These are phyloP conservation scores for Poeciliopsis retropinna DNA, from an alignment of 2,113 vertebrate genomes.

Conservation along the genomic window DNA sequence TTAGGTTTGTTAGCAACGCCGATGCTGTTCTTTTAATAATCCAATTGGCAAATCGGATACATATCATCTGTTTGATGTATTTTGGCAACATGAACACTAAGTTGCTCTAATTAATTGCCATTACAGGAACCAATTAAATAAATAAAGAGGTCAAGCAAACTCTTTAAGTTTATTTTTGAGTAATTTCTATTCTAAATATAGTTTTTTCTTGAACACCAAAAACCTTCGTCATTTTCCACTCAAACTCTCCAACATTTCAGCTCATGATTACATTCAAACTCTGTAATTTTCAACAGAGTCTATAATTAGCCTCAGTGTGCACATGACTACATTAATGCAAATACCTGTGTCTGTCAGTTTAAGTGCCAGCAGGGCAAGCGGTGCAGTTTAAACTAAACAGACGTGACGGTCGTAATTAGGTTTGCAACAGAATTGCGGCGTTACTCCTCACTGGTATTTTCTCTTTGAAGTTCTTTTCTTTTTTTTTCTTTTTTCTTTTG, in stretches of 20 bases:
- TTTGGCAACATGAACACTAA: background rate
- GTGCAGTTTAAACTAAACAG: conserved; percentile 46
- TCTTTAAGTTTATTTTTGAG: background rate
- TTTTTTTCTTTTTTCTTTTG: background rate
- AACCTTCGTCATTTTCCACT: conserved; percentile 31
- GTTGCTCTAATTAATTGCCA: background rate
- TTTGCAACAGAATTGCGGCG: conserved; percentile 10
- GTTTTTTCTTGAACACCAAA: background rate
- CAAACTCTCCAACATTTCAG: conserved; percentile 34
- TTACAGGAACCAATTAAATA: background rate
- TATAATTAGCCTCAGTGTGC: conserved; percentile 58
- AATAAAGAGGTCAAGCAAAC: too few species aligned
- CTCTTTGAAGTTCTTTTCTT: conserved; percentile 3
- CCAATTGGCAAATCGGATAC: background rate
- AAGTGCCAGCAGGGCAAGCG: conserved; percentile 29
- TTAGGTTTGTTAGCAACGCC: background rate
- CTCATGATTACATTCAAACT: conserved; percentile 54
- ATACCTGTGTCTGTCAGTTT: conserved; percentile 32
- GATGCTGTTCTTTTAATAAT: background rate
- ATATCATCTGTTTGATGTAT: background rate
- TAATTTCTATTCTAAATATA: background rate
- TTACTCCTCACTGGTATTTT: conserved; percentile 30
- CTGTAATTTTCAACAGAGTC: conserved; percentile 67
- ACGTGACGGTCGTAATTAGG: conserved; percentile 51
- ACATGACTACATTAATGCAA: background rate